Percentiles rank a stretch among this genome's conserved stretches.
These are phyloP conservation scores for Sardina pilchardus DNA, from an alignment of 2,113 vertebrate species.

Conservation along the genomic window DNA sequence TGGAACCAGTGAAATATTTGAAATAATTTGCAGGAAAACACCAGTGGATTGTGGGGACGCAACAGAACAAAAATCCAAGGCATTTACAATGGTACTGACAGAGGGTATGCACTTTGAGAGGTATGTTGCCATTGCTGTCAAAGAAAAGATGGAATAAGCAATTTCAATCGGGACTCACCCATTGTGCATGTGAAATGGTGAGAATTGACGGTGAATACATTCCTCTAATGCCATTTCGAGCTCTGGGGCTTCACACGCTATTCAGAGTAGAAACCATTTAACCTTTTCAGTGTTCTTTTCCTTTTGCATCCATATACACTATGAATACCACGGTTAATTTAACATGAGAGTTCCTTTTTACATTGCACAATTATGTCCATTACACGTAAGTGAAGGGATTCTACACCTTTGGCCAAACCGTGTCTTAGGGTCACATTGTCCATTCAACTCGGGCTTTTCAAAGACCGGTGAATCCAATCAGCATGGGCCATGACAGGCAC, in stretches of 20 bases:
- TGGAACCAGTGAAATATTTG: background rate
- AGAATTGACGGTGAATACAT: conserved; percentile 47
- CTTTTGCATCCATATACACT: conserved; percentile 61
- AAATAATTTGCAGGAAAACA: background rate
- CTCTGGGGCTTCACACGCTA: conserved; percentile 56
- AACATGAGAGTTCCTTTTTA: conserved; percentile 65
- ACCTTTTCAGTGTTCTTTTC: conserved; percentile 54
- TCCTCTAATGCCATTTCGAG: conserved; percentile 58
- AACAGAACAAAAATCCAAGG: background rate
- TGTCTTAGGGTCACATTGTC: conserved; percentile 45
- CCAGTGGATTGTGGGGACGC: background rate
- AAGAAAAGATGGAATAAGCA: background rate
- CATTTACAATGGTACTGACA: background rate
- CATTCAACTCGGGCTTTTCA: conserved; percentile 54
- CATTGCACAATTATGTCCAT: conserved; percentile 69
- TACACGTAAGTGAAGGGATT: conserved; percentile 60
- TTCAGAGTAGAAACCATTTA: conserved; percentile 65
- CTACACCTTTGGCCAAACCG: conserved; percentile 47
- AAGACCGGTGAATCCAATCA: conserved; percentile 47
- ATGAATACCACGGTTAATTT: conserved; percentile 70
- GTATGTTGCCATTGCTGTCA: background rate
- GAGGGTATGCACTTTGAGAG: background rate
- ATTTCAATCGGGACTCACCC: background rate
- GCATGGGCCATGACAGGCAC: conserved; percentile 43
- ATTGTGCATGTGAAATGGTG: conserved; percentile 42